Evolutionary conservation across 1,140 invertebrate genomes (phyloP), one percentile per base, ranked within the genome.

Genomic region (Heterodera carotae): DNA sequence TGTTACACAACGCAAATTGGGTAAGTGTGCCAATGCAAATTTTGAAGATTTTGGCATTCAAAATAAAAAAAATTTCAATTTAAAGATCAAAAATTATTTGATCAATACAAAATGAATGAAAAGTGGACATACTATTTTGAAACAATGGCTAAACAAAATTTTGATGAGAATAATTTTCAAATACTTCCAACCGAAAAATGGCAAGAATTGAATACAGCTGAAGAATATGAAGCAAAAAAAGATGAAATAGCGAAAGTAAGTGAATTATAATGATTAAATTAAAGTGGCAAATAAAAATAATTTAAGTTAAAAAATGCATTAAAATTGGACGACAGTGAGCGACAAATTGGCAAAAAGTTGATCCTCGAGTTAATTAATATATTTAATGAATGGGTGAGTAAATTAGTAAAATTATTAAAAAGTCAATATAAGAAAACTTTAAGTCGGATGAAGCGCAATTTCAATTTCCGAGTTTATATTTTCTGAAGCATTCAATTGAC

Each of bases 141-240:
- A 56, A 56, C 5, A 18, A 56, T 18, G 5, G 48, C 15, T 18
- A 56, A 56, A 56, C 5, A 5, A 56, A 56, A 56, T 56, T 56
- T 56, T 56, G 22, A 53, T 56, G 48, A 22, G 5, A 56, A 56
- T 22, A 56, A 56, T 56, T 15, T 18, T 5, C 8, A 56, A 56
- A 56, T 56, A 56, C 22, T 56, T 56, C 48, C 48, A 56, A 56
- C 48, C 18, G 48, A 56, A 56, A 56, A 56, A n/a, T 56, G 48
- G 48, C 48, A 56, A 56, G 48, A 56, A 56, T 56, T 56, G 18
- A 56, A 56, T 22, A 2, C 3, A 22, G 22, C 48, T 4, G 48
- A 56, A 2, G 48, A 56, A 56, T 18, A 22, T 4, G 48, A 56
- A 22, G 18, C 12, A 56, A 56, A 56, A 56, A 18, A 18, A 18